Conservation (phyloP, 2,113 vertebrate species). For the Pagrus major region DNA sequence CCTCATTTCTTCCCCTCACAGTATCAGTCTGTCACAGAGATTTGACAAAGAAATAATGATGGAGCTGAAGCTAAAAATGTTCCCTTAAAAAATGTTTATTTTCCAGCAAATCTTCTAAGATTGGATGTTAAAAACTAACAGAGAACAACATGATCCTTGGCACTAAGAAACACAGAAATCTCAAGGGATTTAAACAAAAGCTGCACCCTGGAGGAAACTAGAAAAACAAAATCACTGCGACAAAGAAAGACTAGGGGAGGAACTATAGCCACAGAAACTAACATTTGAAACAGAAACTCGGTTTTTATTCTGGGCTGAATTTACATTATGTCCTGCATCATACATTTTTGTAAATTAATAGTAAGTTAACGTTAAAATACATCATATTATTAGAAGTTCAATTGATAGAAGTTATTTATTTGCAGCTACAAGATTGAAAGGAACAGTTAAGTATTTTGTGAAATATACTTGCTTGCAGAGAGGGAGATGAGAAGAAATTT, state of each 20-base stretch:
- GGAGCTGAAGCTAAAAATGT: neutral
- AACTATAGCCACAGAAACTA: neutral
- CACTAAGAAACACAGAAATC: neutral
- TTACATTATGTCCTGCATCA: neutral
- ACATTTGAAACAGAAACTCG: neutral
- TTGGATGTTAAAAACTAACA: neutral
- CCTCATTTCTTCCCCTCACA: neutral
- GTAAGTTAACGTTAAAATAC: neutral
- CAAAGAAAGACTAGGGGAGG: neutral
- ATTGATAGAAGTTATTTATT: neutral
- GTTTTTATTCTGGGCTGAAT: neutral
- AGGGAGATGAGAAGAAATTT: neutral
- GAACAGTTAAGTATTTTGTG: neutral
- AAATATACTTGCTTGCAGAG: neutral
- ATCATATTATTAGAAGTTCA: neutral
- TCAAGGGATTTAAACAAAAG: slow-evolving; percentile 11
- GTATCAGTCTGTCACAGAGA: neutral
- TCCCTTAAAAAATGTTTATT: neutral
- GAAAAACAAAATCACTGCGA: neutral
- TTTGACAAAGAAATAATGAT: slow-evolving; percentile 2
- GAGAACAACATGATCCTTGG: slow-evolving; percentile 11
- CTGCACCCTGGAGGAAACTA: slow-evolving; percentile 1
- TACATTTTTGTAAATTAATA: neutral
- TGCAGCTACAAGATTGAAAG: neutral
- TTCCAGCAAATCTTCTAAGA: neutral